These are phyloP conservation scores for Fistularia commersonii DNA, from an alignment of 2,797 vertebrate genomes.

Conservation along the genomic window DNA sequence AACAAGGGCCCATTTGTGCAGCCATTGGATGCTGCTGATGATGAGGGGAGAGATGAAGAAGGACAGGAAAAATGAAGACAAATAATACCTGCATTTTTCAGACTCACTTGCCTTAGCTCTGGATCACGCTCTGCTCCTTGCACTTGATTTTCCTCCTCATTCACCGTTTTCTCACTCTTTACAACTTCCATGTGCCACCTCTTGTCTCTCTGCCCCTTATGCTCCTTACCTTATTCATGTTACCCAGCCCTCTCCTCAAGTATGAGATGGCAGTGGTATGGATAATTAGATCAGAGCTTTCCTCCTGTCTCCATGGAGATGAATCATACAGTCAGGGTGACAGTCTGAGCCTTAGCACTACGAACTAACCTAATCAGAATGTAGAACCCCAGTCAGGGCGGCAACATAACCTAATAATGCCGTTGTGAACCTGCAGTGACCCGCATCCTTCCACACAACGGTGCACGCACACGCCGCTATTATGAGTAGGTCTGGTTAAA, in stretches of 20 bases:
- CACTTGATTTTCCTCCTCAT: conserved; percentile 16
- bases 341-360: conserved; percentile 66
- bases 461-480: conserved; percentile 28
- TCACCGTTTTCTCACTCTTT: conserved; percentile 10
- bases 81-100: conserved; percentile 58
- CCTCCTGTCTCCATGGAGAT: conserved; percentile 75
- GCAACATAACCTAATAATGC: conserved; percentile 66
- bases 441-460: conserved; percentile 49
- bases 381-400: conserved; percentile 61
- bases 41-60: conserved; percentile 51
- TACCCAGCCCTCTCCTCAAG: conserved; percentile 35
- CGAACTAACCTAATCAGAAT: conserved; percentile 68
- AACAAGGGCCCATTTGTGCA: conserved; percentile 68
- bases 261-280: conserved; percentile 56
- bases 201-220: conserved; percentile 22
- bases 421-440: conserved; percentile 63
- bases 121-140: conserved; percentile 14
- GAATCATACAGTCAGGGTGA: conserved; percentile 68
- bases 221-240: conserved; percentile 24
- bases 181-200: conserved; percentile 20
- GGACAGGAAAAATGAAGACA: conserved; percentile 44
- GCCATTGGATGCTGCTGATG: conserved; percentile 59
- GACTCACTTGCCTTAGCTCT: conserved; percentile 34
- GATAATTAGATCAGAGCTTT: conserved; percentile 73
- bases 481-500: conserved; percentile 53